Evolutionary conservation across 2,797 vertebrate genomes (phyloP).

Genomic region (Pipistrellus pygmaeus): DNA sequence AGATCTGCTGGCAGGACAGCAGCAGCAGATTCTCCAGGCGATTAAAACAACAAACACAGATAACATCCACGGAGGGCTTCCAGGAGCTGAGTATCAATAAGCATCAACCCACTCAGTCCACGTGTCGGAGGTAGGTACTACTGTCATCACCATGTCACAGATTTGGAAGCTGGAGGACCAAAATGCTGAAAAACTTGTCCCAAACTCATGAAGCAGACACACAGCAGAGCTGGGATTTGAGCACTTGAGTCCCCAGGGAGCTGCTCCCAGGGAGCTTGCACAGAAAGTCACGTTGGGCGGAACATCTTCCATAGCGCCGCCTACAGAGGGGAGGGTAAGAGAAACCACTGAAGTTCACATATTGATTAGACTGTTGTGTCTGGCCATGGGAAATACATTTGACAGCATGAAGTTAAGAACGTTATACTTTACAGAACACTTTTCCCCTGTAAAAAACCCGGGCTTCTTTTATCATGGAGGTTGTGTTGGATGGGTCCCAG

Average conservation of each 20-base stretch:
- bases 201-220: background rate
- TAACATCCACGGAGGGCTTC: background rate
- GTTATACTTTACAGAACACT: background rate
- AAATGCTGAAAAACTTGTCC: background rate
- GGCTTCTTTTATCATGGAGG: background rate
- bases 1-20: background rate
- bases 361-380: background rate
- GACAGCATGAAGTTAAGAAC: background rate
- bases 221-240: background rate
- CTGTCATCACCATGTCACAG: background rate
- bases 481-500: background rate
- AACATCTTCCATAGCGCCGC: background rate
- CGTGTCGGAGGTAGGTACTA: background rate
- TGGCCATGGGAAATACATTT: background rate
- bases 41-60: background rate
- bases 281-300: background rate
- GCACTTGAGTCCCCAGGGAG: background rate
- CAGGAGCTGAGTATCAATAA: too few species aligned
- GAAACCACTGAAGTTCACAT: background rate
- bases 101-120: background rate
- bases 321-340: background rate
- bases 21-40: background rate
- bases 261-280: background rate
- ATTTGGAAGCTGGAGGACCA: background rate
- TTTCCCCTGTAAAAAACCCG: background rate